Conservation (phyloP, 2,797 vertebrate species). For the Rhinophrynus dorsalis region DNA sequence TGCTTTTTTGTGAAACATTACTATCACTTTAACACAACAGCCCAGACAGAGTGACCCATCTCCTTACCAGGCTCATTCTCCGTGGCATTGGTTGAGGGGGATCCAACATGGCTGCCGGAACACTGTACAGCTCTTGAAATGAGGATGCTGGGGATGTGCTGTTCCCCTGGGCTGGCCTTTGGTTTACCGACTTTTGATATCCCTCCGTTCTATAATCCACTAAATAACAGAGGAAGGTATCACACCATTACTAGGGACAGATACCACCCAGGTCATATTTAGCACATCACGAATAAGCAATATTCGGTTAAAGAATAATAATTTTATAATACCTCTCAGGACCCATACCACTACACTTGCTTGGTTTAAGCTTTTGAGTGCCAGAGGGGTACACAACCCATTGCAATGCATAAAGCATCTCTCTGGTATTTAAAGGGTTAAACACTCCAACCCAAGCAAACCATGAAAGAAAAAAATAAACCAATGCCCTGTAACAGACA, state of each 20-base stretch:
- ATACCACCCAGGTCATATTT: background rate
- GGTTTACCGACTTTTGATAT: slow-evolving; percentile 34
- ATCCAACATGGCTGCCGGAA: slow-evolving; percentile 28
- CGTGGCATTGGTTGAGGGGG: slow-evolving; percentile 49
- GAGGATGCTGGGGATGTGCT: slow-evolving; percentile 62
- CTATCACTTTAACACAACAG: too few relatives aligned
- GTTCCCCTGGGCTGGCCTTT: slow-evolving; percentile 52
- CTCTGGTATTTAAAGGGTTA: too few relatives aligned
- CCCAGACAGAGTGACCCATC: background rate
- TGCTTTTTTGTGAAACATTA: too few relatives aligned
- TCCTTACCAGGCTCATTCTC: slow-evolving; percentile 38
- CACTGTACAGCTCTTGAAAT: slow-evolving; percentile 63
- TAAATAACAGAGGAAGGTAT: background rate
- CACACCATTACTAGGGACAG: background rate
- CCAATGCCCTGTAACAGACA: too few relatives aligned
- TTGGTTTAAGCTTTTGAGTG: too few relatives aligned
- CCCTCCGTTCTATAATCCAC: slow-evolving; percentile 33
- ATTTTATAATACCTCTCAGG: too few relatives aligned
- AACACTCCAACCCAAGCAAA: too few relatives aligned
- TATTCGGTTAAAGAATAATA: too few relatives aligned
- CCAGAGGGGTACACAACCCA: too few relatives aligned
- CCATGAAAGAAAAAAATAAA: too few relatives aligned
- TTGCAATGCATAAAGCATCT: too few relatives aligned
- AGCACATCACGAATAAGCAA: background rate
- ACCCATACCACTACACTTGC: too few relatives aligned